Percentiles rank a stretch among this genome's conserved stretches.
These are phyloP conservation scores for Matsumurasca onukii DNA, from an alignment of 1,140 invertebrate genomes.

Conservation along the genomic window DNA sequence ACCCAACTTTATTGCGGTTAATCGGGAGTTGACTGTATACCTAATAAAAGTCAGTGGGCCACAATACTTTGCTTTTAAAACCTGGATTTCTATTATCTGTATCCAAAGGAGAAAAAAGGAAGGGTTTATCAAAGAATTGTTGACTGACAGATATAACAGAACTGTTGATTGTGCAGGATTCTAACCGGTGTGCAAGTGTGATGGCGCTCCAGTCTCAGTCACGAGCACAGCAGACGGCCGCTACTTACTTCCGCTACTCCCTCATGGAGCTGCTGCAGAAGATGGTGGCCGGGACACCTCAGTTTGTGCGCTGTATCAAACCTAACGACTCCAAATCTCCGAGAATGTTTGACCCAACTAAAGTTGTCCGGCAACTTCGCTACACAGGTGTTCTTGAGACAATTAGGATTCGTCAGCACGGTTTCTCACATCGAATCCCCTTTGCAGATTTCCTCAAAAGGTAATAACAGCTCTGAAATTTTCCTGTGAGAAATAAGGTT, in stretches of 20 bases:
- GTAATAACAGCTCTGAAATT: constrained; percentile 50
- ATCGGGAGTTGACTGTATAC: too few species aligned
- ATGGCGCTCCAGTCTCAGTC: constrained; percentile 71
- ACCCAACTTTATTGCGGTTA: too few species aligned
- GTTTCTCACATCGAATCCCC: constrained; percentile 75
- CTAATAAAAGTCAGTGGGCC: too few species aligned
- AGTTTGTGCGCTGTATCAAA: constrained; percentile 83
- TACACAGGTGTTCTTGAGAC: constrained; percentile 84
- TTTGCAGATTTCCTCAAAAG: constrained; percentile 80
- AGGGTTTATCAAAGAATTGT: too few species aligned
- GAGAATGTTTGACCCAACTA: constrained; percentile 66
- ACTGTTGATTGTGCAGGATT: too few species aligned
- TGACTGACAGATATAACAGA: too few species aligned
- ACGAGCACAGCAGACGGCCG: constrained; percentile 78
- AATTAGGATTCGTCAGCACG: constrained; percentile 76
- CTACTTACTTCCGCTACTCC: constrained; percentile 82
- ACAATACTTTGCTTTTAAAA: too few species aligned
- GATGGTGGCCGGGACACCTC: constrained; percentile 76
- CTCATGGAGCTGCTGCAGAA: constrained; percentile 83
- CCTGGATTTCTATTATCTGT: too few species aligned
- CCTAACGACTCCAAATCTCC: constrained; percentile 73
- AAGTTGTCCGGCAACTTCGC: constrained; percentile 72
- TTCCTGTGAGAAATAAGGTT: too few species aligned
- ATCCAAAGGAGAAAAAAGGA: too few species aligned
- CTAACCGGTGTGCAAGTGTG: constrained; percentile 57